Evolutionary conservation across 2,888 invertebrate genomes (phyloP).

Genomic region (Campopleginae sp.): DNA sequence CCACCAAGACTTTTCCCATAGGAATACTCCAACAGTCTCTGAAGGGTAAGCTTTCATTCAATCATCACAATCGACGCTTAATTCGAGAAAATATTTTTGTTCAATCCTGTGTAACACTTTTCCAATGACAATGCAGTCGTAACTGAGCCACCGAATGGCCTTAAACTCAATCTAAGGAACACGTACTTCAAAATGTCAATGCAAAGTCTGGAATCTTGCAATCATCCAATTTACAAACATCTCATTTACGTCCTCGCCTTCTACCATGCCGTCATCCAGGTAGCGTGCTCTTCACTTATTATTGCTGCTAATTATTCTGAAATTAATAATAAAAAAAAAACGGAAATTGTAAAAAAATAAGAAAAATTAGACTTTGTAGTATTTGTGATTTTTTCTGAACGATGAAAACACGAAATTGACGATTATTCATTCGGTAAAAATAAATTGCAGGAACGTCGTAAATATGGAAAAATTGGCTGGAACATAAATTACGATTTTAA

Average conservation of each 20-base stretch:
- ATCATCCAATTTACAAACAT: slow-evolving; percentile 91
- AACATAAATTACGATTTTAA: slow-evolving; percentile 97
- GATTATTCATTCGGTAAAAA: background rate
- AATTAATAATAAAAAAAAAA: background rate
- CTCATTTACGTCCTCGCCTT: slow-evolving; percentile 95
- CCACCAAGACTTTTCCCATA: slow-evolving; percentile 94
- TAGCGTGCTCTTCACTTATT: slow-evolving; percentile 75
- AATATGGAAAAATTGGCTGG: slow-evolving; percentile 98
- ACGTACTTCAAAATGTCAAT: slow-evolving; percentile 94
- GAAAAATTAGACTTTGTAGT: background rate
- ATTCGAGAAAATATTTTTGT: background rate
- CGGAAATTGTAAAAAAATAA: background rate
- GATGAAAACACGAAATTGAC: background rate
- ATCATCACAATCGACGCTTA: slow-evolving; percentile 10
- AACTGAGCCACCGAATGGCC: slow-evolving; percentile 95
- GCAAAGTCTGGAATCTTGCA: slow-evolving; percentile 90
- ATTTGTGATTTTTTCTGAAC: background rate
- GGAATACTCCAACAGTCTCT: slow-evolving; percentile 94
- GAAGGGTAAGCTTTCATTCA: slow-evolving; percentile 86
- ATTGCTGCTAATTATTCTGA: background rate
- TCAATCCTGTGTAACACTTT: background rate
- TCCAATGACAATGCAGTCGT: slow-evolving; percentile 88
- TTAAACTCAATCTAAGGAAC: slow-evolving; percentile 94
- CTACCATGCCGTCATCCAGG: slow-evolving; percentile 96
- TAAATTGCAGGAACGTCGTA: slow-evolving; percentile 90